Evolutionary conservation across 2,888 invertebrate genomes (phyloP).

Genomic region (Pandemis corylana): DNA sequence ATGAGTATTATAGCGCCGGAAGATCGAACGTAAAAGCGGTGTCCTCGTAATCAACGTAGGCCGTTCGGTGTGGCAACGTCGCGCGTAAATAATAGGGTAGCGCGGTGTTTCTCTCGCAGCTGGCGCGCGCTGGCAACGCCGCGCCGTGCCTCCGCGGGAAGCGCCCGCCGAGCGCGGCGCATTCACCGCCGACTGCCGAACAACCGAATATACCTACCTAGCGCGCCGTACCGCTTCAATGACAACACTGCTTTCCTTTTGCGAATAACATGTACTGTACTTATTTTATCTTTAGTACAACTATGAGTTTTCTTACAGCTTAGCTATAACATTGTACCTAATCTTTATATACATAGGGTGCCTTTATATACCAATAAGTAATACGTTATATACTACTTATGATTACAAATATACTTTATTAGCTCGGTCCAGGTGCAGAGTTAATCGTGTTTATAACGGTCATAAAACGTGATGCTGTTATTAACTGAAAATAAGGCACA

Average conservation of each 20-base stretch:
- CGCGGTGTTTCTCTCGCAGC: slow-evolving; percentile 84
- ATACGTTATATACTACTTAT: slow-evolving; percentile 31
- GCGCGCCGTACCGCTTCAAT: slow-evolving; percentile 54
- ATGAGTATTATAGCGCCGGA: slow-evolving; percentile 69
- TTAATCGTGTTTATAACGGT: slow-evolving; percentile 13
- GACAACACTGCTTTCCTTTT: slow-evolving; percentile 60
- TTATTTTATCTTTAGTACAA: slow-evolving; percentile 9
- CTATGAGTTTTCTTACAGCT: neutral
- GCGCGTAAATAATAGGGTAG: slow-evolving; percentile 85
- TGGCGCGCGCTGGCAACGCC: slow-evolving; percentile 82
- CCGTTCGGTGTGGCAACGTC: slow-evolving; percentile 80
- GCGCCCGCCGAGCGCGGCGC: slow-evolving; percentile 57
- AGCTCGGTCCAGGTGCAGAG: neutral
- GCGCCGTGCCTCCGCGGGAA: slow-evolving; percentile 54
- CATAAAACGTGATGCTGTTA: slow-evolving; percentile 17
- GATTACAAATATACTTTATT: slow-evolving; percentile 5
- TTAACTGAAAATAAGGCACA: slow-evolving; percentile 61
- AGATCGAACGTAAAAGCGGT: slow-evolving; percentile 84
- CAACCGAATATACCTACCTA: slow-evolving; percentile 77
- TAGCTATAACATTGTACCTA: neutral
- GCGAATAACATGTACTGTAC: slow-evolving; percentile 46
- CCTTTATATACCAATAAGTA: neutral
- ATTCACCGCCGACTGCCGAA: slow-evolving; percentile 56
- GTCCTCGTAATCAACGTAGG: slow-evolving; percentile 85
- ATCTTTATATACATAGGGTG: slow-evolving; percentile 7